Conservation (phyloP, 1,140 invertebrate species). For the Temnothorax longispinosus region DNA sequence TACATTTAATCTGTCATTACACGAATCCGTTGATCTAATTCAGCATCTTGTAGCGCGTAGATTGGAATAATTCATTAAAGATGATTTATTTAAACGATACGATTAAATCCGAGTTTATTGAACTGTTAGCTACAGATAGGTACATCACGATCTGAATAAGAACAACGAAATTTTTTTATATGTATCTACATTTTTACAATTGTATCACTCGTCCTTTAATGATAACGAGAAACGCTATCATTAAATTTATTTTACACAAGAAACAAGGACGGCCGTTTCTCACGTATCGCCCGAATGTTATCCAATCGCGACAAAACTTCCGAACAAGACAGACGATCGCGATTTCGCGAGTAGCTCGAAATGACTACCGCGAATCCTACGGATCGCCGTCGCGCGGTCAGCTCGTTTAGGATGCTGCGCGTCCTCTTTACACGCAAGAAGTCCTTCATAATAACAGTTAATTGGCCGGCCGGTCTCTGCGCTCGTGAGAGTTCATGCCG, state of each 20-base stretch:
- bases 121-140: neutral
- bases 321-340: slow-evolving; percentile 1
- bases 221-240: neutral
- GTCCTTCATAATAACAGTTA: slow-evolving; percentile 80
- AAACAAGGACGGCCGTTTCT: neutral
- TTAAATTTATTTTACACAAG: neutral
- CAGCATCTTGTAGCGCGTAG: slow-evolving; percentile 25
- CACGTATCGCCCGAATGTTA: neutral
- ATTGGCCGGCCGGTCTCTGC: slow-evolving; percentile 74
- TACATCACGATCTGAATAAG: neutral
- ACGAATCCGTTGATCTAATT: slow-evolving; percentile 31
- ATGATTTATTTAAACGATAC: slow-evolving; percentile 10
- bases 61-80: slow-evolving; percentile 26
- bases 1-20: slow-evolving; percentile 8
- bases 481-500: slow-evolving; percentile 65
- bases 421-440: slow-evolving; percentile 77
- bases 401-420: slow-evolving; percentile 46
- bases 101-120: neutral
- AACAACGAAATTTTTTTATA: neutral
- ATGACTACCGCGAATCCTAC: slow-evolving; percentile 48
- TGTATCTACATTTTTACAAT: neutral
- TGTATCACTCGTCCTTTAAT: neutral
- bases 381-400: neutral
- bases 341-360: slow-evolving; percentile 41
- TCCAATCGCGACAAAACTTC: neutral